Percentiles rank a stretch among this genome's conserved stretches.
phyloP scores from a whole-genome alignment of 2,888 invertebrate genomes.

The Lithosia quadra region DNA sequence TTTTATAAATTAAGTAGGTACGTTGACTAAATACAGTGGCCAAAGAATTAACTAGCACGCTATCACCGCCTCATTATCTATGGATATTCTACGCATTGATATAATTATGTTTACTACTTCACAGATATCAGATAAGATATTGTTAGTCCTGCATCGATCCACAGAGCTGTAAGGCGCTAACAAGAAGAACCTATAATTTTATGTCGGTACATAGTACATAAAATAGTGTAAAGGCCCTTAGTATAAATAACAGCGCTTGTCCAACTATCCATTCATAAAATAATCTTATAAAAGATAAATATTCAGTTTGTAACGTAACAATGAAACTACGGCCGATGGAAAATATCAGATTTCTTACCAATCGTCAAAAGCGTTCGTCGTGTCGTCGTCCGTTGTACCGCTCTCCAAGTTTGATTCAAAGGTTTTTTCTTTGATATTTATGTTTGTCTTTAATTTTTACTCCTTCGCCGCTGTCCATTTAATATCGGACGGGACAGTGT shows the following conservation, averaged over 20 bases:
- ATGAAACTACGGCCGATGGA: slow-evolving; percentile 71
- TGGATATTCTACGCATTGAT: slow-evolving; percentile 5
- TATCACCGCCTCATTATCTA: background rate
- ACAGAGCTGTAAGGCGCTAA: slow-evolving; percentile 8
- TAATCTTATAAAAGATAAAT: slow-evolving; percentile 67
- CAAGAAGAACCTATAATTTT: slow-evolving; percentile 29
- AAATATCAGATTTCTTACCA: slow-evolving; percentile 83
- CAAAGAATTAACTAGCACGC: background rate
- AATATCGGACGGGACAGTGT: slow-evolving; percentile 81
- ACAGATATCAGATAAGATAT: slow-evolving; percentile 2
- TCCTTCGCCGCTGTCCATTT: slow-evolving; percentile 81
- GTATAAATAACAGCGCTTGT: slow-evolving; percentile 51
- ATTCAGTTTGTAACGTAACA: slow-evolving; percentile 67
- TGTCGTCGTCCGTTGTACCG: slow-evolving; percentile 52
- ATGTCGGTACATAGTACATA: slow-evolving; percentile 42
- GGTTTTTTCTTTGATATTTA: slow-evolving; percentile 80
- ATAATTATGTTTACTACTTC: background rate
- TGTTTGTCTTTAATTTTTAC: slow-evolving; percentile 86
- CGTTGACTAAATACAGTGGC: background rate
- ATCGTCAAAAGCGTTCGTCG: slow-evolving; percentile 69
- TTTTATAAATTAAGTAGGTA: too few species aligned
- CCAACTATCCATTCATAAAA: slow-evolving; percentile 74
- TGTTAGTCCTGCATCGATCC: slow-evolving; percentile 8
- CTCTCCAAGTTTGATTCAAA: slow-evolving; percentile 74
- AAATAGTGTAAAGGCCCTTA: slow-evolving; percentile 47